Evolutionary conservation across 2,113 vertebrate species (phyloP).

Genomic region (Helogale parvula): DNA sequence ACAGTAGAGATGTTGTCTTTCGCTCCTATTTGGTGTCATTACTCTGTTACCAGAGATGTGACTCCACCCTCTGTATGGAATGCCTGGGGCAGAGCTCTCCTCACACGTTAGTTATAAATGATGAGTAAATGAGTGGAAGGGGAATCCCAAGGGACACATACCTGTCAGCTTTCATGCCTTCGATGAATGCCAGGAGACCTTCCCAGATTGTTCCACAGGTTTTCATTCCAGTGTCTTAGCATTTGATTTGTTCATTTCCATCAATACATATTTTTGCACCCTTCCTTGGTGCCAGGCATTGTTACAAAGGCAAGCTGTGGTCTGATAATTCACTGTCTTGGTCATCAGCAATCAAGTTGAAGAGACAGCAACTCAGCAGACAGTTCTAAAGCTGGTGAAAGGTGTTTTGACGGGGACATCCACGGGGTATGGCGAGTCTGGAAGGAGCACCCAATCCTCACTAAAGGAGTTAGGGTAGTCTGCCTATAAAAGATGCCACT

Average conservation of each 20-base stretch:
- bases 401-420: not conserved
- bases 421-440: no score
- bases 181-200: not conserved
- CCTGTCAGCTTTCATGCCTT: not conserved
- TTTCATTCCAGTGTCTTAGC: not conserved
- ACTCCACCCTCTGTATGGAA: not conserved
- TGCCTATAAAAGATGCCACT: not conserved
- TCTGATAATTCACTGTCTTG: not conserved
- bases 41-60: not conserved
- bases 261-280: not conserved
- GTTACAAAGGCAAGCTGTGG: not conserved
- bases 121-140: not conserved
- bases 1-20: not conserved
- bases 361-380: not conserved
- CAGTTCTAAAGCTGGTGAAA: not conserved
- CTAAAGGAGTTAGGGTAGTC: not conserved
- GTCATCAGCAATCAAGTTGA: not conserved
- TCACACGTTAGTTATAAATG: not conserved
- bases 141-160: not conserved
- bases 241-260: not conserved
- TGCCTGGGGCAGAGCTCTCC: not conserved
- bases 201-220: not conserved
- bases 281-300: not conserved
- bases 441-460: not conserved
- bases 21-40: not conserved